These are phyloP conservation scores for Globia sparganii DNA, from an alignment of 2,888 invertebrate genomes.

Conservation along the genomic window DNA sequence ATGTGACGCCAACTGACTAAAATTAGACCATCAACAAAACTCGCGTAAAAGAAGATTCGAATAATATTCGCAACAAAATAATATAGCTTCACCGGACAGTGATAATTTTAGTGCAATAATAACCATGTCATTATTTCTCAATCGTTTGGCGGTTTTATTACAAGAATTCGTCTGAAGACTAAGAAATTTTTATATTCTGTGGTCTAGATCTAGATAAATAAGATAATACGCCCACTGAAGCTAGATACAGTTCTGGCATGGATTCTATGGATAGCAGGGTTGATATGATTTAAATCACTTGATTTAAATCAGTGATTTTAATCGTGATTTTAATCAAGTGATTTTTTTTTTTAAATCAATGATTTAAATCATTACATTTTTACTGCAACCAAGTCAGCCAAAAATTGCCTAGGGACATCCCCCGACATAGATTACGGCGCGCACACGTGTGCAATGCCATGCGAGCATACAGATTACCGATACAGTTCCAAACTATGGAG, in stretches of 20 bases:
- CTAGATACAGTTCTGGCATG: slow-evolving; percentile 19
- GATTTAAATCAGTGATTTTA: no score
- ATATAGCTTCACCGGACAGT: slow-evolving; percentile 58
- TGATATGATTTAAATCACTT: no score
- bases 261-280: slow-evolving; percentile 3
- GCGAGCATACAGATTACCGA: no score
- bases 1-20: slow-evolving; percentile 74
- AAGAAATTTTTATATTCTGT: slow-evolving; percentile 9
- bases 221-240: slow-evolving; percentile 14
- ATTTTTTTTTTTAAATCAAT: no score
- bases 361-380: no score
- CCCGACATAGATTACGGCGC: no score
- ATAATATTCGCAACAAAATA: slow-evolving; percentile 72
- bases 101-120: slow-evolving; percentile 67
- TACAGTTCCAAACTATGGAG: no score
- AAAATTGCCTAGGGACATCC: no score
- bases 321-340: no score
- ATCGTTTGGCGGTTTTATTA: slow-evolving; percentile 17
- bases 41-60: slow-evolving; percentile 61
- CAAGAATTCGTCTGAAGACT: slow-evolving; percentile 16
- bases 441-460: no score
- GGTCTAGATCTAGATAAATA: slow-evolving; percentile 45
- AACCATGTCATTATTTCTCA: slow-evolving; percentile 52
- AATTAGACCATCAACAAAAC: slow-evolving; percentile 80
- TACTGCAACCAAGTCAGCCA: no score